phyloP scores from a whole-genome alignment of 2,797 vertebrate genomes.

The Microctenopoma stevenorrisi region DNA sequence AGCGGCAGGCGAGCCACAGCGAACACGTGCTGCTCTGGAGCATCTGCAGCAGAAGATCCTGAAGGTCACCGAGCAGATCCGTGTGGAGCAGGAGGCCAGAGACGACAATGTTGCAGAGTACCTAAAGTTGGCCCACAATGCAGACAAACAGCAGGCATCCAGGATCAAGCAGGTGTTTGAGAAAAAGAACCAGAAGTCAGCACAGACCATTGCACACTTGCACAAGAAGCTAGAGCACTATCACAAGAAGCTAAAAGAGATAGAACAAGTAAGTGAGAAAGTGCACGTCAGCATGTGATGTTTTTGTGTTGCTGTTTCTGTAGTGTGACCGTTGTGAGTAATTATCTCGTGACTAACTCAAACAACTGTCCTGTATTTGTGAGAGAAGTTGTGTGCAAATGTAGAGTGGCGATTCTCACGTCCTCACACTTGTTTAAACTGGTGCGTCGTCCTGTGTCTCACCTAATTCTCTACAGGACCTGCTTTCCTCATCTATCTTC shows the following conservation, averaged over 20 bases:
- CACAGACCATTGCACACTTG: conserved; percentile 96
- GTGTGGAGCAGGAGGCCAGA: conserved; percentile 96
- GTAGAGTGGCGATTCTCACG: conserved; percentile 36
- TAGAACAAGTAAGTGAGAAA: conserved; percentile 85
- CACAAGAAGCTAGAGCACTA: conserved; percentile 99
- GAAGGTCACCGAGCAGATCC: conserved; percentile 98
- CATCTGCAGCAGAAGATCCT: conserved; percentile 99
- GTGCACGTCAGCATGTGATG: neutral
- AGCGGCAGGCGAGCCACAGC: conserved; percentile 87
- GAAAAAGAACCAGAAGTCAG: conserved; percentile 99
- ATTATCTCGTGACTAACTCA: conserved; percentile 22
- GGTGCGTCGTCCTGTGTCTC: conserved; percentile 49
- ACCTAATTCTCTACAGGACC: conserved; percentile 44
- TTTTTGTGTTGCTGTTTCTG: conserved; percentile 7
- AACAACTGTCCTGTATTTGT: conserved; percentile 33
- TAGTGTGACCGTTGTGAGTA: conserved; percentile 3
- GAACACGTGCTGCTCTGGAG: conserved; percentile 92
- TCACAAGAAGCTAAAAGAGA: conserved; percentile 96
- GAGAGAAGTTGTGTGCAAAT: conserved; percentile 44
- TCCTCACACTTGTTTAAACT: conserved; percentile 44
- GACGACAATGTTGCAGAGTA: conserved; percentile 98
- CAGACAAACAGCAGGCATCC: conserved; percentile 95
- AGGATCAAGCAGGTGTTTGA: conserved; percentile 99
- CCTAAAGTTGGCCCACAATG: conserved; percentile 96
- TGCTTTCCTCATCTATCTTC: conserved; percentile 47